Base-by-base conservation (phyloP, 2,797 vertebrate species). In the Microctenopoma steveboyesi region DNA sequence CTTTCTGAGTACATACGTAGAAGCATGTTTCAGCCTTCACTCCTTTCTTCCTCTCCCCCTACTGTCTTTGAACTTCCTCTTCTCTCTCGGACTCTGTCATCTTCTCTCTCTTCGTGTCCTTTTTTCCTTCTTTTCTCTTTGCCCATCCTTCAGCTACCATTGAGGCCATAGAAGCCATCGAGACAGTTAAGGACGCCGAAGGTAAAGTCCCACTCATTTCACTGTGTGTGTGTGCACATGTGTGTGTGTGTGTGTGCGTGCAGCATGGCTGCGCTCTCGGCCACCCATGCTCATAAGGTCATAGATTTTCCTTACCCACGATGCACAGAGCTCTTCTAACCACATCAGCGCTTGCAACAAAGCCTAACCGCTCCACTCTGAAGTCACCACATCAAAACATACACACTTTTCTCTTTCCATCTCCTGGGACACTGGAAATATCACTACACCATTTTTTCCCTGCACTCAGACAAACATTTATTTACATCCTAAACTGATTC, bases 101-200 rank as follows among this genome's bases (percentile, higher is more conserved):
- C 74, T 55, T 60, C 69, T 77, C 69, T 86, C 69, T 79, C 60
- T 73, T 53, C 10, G 62, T 83, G 47, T 79, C 69, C 53, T 70
- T 30, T 64, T 48, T 50, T 72, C 54, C 67, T 54, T 73, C 67
- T 72, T 64, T 79, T 87, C 77, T 72, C 54, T 74, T 91, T 94
- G 92, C 91, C 95, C 96, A 90, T 96, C 81, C 89, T 87, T 91
- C 90, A 94, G 93, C 92, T 88, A 94, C 91, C 91, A 93, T 93
- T 91, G 92, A 93, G 92, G 92, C 92, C 91, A 93, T 93, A 75
- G 92, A 93, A 91, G 92, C 92, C 87, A 92, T 93, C 91, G 92
- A 93, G 90, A 91, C 92, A 86, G 90, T 92, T 92, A 91, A 93
- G 87, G 92, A 92, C 70, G 78, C 65, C 11, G 92, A 93, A 93